Percentiles rank a stretch among this genome's conserved stretches.
Conservation (phyloP, 2,797 vertebrate genomes). For the Luscinia megarhynchos region DNA sequence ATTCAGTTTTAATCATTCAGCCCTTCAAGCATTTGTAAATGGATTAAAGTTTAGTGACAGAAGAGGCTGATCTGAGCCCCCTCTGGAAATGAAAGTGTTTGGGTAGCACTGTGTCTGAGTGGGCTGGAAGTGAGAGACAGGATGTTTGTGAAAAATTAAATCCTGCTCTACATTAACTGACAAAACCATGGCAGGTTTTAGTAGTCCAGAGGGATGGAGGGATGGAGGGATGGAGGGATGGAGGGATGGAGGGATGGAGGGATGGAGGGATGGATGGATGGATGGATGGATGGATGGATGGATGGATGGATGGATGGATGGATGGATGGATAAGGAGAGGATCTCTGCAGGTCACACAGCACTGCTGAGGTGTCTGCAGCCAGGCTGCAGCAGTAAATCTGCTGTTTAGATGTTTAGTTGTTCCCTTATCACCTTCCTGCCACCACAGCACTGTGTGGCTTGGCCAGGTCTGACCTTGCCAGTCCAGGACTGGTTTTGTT, state of each 20-base stretch:
- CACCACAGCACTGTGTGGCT: neutral
- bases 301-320: neutral
- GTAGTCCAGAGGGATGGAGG: neutral
- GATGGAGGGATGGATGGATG: neutral
- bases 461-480: neutral
- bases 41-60: neutral
- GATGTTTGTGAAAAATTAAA: neutral
- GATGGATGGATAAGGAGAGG: neutral
- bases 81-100: neutral
- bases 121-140: neutral
- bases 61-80: neutral
- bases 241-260: neutral
- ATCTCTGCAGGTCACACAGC: neutral
- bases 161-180: neutral
- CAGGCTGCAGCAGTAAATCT: neutral
- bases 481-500: neutral
- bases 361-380: neutral
- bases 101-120: fast-evolving
- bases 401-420: neutral
- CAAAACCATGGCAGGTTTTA: neutral
- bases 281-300: neutral
- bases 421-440: neutral
- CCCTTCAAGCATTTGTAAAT: neutral
- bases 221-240: neutral
- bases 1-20: constrained; percentile 3